Percentiles rank a stretch among this genome's conserved stretches.
These are phyloP conservation scores for Metopia argyrocephala DNA, from an alignment of 2,888 invertebrate species.

Conservation along the genomic window DNA sequence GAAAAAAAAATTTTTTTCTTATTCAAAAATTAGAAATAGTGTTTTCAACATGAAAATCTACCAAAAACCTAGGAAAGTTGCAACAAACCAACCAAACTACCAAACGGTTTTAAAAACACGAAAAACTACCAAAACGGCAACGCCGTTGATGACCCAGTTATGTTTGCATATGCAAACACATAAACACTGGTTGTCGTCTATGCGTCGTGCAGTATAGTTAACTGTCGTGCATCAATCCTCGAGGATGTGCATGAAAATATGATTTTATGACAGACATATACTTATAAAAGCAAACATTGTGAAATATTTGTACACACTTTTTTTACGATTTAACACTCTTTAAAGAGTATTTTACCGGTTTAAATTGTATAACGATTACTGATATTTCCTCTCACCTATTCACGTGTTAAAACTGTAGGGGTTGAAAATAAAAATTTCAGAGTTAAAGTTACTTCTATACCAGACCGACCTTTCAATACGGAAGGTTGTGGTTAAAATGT, in stretches of 20 bases:
- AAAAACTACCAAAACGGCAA: too few relatives aligned
- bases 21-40: too few relatives aligned
- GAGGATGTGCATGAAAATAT: neutral
- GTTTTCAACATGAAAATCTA: too few relatives aligned
- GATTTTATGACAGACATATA: neutral
- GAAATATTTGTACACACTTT: neutral
- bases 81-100: too few relatives aligned
- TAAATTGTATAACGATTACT: neutral
- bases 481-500: neutral
- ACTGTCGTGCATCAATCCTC: neutral
- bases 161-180: too few relatives aligned
- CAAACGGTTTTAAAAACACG: too few relatives aligned
- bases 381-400: too few relatives aligned
- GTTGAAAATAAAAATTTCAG: neutral
- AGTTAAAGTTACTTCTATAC: neutral
- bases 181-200: too few relatives aligned
- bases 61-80: too few relatives aligned
- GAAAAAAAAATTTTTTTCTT: too few relatives aligned
- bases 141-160: too few relatives aligned
- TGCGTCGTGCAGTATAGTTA: neutral
- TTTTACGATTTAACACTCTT: constrained; percentile 23
- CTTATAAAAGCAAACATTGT: neutral
- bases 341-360: neutral
- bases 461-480: neutral
- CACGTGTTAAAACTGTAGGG: too few relatives aligned